A percentile compares a stretch with the other conserved stretches of the same genome.
These are phyloP conservation scores for Cossypha dichroa DNA, from an alignment of 2,797 vertebrate genomes.

Conservation along the genomic window DNA sequence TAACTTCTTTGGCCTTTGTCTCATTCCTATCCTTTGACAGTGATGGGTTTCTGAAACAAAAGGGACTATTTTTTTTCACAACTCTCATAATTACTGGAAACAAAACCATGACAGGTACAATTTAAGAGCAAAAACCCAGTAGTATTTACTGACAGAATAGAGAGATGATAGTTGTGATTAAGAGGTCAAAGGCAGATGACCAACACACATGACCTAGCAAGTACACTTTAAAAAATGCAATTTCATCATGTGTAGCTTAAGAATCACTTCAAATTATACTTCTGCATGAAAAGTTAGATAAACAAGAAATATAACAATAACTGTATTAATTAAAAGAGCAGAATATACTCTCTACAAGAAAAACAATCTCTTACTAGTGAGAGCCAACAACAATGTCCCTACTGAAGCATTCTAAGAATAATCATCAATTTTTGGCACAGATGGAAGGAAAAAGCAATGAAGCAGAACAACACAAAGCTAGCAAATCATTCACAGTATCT, in stretches of 20 bases:
- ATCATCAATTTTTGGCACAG: slow-evolving; percentile 34
- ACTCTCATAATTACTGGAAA: background rate
- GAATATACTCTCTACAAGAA: background rate
- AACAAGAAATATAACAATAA: background rate
- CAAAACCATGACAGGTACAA: slow-evolving; percentile 24
- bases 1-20: slow-evolving; percentile 54
- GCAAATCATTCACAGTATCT: slow-evolving; percentile 20
- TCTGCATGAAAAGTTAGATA: background rate
- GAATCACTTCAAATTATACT: background rate
- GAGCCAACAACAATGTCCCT: background rate
- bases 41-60: slow-evolving; percentile 43
- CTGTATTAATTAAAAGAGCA: background rate
- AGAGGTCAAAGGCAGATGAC: background rate
- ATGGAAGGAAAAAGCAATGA: slow-evolving; percentile 22
- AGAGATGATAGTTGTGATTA: background rate
- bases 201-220: background rate
- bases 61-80: slow-evolving; percentile 42
- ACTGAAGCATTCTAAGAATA: slow-evolving; percentile 16
- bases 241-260: background rate
- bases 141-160: background rate
- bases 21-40: slow-evolving; percentile 67
- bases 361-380: background rate
- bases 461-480: background rate
- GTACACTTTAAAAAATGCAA: background rate
- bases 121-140: background rate